phyloP scores from a whole-genome alignment of 2,113 vertebrate species.

The Leptodactylus fuscus region DNA sequence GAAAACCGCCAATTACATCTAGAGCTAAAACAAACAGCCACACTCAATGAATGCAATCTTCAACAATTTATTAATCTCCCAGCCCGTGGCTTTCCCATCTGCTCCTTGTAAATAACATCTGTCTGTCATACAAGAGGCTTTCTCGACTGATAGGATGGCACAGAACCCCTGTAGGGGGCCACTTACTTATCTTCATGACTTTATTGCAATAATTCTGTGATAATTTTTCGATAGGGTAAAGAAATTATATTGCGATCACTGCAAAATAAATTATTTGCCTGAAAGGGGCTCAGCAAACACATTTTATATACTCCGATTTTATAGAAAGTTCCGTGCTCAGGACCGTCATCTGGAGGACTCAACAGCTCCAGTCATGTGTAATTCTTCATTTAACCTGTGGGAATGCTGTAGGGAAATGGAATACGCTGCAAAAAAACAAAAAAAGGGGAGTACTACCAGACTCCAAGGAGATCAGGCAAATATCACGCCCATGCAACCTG shows the following conservation, averaged over 20 bases:
- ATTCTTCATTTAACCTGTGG: background rate
- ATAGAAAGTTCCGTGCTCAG: too few species aligned
- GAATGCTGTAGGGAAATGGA: background rate
- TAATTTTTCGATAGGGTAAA: background rate
- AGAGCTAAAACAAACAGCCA: constrained; percentile 40
- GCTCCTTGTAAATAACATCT: constrained; percentile 67
- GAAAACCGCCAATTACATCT: constrained; percentile 44
- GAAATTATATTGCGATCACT: background rate
- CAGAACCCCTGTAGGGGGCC: background rate
- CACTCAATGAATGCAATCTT: constrained; percentile 54
- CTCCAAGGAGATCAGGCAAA: too few species aligned
- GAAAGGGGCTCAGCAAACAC: too few species aligned
- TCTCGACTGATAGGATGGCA: constrained; percentile 12
- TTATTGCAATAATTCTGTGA: background rate
- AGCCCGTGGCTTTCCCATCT: constrained; percentile 63
- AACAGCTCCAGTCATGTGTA: background rate
- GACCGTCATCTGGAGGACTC: background rate
- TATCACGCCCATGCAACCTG: too few species aligned
- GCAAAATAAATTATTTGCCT: too few species aligned
- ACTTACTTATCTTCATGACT: background rate
- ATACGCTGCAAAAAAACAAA: too few species aligned
- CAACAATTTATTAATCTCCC: constrained; percentile 61
- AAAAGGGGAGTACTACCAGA: too few species aligned
- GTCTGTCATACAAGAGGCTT: constrained; percentile 59
- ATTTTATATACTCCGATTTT: too few species aligned